Percentiles rank a stretch among this genome's conserved stretches.
These are phyloP conservation scores for Vanacampus margaritifer DNA, from an alignment of 2,113 vertebrate species.

Conservation along the genomic window DNA sequence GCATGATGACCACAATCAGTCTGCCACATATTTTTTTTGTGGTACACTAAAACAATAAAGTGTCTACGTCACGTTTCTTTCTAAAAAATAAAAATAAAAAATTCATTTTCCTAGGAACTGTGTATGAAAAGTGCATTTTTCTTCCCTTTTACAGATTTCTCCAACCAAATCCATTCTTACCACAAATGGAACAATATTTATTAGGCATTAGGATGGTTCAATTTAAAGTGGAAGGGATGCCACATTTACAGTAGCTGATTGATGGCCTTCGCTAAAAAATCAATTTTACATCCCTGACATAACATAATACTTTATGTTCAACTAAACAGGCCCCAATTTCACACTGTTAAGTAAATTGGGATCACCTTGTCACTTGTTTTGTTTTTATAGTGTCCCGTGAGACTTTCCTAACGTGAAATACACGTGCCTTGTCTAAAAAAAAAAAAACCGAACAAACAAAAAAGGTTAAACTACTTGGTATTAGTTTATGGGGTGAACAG, in stretches of 20 bases:
- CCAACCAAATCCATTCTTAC: too few species aligned
- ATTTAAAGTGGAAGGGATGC: too few species aligned
- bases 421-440: too few species aligned
- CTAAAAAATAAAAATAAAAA: background rate
- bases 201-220: too few species aligned
- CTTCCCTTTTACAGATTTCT: too few species aligned
- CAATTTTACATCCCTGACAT: background rate
- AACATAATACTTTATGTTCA: background rate
- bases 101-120: too few species aligned
- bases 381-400: background rate
- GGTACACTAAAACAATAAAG: background rate
- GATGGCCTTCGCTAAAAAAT: too few species aligned
- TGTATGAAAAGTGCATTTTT: too few species aligned
- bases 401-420: background rate
- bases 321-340: background rate
- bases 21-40: background rate
- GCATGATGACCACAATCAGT: too few species aligned
- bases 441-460: too few species aligned
- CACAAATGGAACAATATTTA: too few species aligned
- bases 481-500: background rate
- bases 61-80: background rate
- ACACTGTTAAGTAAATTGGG: background rate
- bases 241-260: too few species aligned
- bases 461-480: background rate
- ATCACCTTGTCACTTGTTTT: background rate